Conservation (phyloP, 2,797 vertebrate genomes). For the Amazonetta brasiliensis region DNA sequence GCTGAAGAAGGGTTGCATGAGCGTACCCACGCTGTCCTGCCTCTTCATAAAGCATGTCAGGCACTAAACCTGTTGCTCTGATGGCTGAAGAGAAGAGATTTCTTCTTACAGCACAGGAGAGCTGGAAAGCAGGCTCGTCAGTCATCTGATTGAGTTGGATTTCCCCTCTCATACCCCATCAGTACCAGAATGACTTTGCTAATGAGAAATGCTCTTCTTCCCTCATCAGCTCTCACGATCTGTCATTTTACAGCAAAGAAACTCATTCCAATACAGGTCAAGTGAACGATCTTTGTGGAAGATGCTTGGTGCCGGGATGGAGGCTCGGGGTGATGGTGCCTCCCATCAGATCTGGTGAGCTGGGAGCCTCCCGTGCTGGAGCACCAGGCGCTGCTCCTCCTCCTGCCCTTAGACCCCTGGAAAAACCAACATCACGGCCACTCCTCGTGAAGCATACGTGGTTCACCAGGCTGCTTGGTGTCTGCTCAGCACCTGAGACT, state of each 20-base stretch:
- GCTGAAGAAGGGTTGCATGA: neutral
- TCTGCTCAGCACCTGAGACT: neutral
- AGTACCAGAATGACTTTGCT: neutral
- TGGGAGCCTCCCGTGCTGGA: neutral
- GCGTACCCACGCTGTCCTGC: neutral
- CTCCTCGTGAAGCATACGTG: rapidly evolving
- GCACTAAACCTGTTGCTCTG: neutral
- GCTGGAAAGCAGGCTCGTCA: neutral
- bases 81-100: neutral
- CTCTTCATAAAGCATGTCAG: neutral
- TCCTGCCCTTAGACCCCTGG: neutral
- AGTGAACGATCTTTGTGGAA: neutral
- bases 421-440: rapidly evolving
- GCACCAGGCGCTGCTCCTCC: neutral
- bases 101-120: neutral
- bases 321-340: neutral
- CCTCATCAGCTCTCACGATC: neutral
- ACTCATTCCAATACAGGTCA: neutral
- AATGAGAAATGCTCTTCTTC: neutral
- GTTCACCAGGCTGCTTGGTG: neutral
- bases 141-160: neutral
- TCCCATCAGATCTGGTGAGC: rapidly evolving
- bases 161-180: neutral
- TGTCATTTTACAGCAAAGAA: neutral
- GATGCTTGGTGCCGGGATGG: neutral